Conservation (phyloP, 1,140 invertebrate genomes). For the Triops cancriformis region DNA sequence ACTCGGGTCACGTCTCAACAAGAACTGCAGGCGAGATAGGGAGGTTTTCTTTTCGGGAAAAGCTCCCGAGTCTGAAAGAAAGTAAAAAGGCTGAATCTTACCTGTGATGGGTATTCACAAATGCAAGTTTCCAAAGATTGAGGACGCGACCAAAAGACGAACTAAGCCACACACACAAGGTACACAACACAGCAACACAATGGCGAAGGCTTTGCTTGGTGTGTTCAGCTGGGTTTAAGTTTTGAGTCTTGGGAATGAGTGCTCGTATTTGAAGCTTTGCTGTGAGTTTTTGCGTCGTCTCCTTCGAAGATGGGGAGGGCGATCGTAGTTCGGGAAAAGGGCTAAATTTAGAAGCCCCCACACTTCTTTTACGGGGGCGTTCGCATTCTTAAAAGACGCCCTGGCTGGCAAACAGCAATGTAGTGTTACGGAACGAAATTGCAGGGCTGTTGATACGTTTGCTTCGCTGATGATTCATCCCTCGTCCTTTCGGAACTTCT, state of each 20-base stretch:
- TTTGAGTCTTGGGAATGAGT: background rate
- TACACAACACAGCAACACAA: background rate
- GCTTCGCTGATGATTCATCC: background rate
- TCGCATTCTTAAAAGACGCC: background rate
- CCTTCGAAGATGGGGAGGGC: background rate
- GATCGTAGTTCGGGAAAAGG: background rate
- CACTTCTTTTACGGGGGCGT: background rate
- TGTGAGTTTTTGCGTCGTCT: background rate
- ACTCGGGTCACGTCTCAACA: background rate
- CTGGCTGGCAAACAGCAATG: conserved; percentile 8
- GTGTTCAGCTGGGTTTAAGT: too few relatives aligned
- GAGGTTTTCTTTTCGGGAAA: background rate
- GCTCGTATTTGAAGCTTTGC: conserved; percentile 1
- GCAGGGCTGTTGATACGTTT: background rate
- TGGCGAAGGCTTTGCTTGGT: background rate
- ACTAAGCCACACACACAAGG: background rate
- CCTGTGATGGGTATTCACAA: too few relatives aligned
- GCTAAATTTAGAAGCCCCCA: background rate
- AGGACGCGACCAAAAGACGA: background rate
- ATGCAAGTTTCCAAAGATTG: too few relatives aligned
- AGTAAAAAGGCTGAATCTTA: too few relatives aligned
- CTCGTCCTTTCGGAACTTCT: background rate
- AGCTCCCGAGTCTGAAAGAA: background rate
- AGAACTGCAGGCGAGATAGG: background rate
- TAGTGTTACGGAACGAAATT: background rate